phyloP scores from a whole-genome alignment of 2,797 vertebrate genomes.

The Sebastes vulpes region DNA sequence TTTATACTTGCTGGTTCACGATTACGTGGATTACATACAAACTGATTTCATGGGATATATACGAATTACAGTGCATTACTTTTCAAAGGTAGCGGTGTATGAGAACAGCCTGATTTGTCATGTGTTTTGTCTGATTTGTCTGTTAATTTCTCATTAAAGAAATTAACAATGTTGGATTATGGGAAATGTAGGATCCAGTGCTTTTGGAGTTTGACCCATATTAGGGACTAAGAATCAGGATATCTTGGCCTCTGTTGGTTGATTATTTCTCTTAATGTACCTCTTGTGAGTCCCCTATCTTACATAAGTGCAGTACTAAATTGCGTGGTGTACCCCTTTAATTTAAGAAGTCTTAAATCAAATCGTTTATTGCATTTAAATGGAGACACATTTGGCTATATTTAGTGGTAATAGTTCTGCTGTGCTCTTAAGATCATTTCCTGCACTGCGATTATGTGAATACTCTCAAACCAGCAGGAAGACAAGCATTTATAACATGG shows the following conservation, averaged over 20 bases:
- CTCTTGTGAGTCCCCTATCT: background rate
- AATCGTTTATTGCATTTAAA: background rate
- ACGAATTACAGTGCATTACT: too few species aligned
- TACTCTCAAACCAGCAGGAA: constrained; percentile 2
- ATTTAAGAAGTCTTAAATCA: background rate
- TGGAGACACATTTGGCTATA: background rate
- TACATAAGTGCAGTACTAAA: background rate
- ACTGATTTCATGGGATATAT: too few species aligned
- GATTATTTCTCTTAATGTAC: constrained; percentile 2
- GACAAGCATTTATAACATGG: background rate
- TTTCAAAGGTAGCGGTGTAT: too few species aligned
- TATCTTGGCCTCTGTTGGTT: background rate
- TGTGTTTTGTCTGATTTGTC: too few species aligned
- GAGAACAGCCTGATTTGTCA: background rate
- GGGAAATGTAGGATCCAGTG: background rate
- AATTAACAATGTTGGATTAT: background rate
- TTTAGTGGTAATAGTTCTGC: constrained; percentile 21
- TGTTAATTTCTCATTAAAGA: too few species aligned
- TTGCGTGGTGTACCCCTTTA: background rate
- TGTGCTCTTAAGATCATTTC: constrained; percentile 9
- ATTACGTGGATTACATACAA: too few species aligned
- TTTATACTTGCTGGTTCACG: too few species aligned
- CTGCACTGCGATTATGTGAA: constrained; percentile 20
- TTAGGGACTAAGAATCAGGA: background rate
- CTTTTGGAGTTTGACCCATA: background rate